Conservation (phyloP, 2,888 invertebrate species). For the Papilio protenor region DNA sequence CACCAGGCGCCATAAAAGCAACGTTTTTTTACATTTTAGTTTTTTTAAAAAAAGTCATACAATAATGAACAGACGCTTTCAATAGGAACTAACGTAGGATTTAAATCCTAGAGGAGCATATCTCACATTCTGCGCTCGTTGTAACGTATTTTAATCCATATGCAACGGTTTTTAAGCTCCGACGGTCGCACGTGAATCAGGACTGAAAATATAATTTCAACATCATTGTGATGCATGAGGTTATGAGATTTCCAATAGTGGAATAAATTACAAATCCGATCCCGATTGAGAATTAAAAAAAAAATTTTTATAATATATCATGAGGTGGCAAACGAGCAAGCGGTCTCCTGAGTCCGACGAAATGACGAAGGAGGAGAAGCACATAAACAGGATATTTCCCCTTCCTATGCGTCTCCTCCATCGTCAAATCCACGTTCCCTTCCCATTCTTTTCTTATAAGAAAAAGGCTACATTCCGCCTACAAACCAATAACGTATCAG, state of each 20-base stretch:
- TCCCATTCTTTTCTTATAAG: too few relatives aligned
- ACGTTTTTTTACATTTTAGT: background rate
- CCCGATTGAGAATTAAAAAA: background rate
- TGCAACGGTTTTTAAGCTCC: conserved; percentile 41
- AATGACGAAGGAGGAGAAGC: too few relatives aligned
- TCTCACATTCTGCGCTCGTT: conserved; percentile 15
- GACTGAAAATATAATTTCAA: conserved; percentile 38
- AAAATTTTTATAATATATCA: too few relatives aligned
- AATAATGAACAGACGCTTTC: conserved; percentile 6
- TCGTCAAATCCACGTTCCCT: too few relatives aligned
- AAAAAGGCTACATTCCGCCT: too few relatives aligned
- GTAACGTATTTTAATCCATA: conserved; percentile 39
- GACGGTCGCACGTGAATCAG: conserved; percentile 22
- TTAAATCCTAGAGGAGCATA: conserved; percentile 32
- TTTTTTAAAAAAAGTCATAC: background rate
- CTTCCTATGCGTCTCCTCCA: too few relatives aligned
- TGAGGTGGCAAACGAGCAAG: too few relatives aligned
- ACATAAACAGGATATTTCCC: too few relatives aligned
- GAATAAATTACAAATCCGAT: conserved; percentile 9
- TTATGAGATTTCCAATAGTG: conserved; percentile 28
- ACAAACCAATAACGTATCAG: too few relatives aligned
- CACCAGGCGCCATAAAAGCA: background rate
- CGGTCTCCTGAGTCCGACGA: too few relatives aligned
- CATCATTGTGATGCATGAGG: conserved; percentile 38
- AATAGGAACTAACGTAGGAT: conserved; percentile 22